Evolutionary conservation across 2,113 vertebrate genomes (phyloP).

Genomic region (Passer domesticus): DNA sequence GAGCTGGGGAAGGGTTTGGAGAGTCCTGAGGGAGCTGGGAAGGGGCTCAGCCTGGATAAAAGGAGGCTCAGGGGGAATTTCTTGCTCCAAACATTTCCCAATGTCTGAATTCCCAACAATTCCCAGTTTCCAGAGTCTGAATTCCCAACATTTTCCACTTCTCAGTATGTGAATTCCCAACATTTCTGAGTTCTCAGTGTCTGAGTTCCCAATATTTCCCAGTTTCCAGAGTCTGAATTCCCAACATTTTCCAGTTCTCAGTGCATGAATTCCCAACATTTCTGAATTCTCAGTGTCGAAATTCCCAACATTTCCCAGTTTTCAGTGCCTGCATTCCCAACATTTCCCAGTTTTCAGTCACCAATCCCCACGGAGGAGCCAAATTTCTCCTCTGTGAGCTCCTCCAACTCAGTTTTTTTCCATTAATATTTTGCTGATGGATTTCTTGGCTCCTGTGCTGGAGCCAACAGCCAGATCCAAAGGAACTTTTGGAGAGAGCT

Average conservation of each 20-base stretch:
- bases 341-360: not conserved
- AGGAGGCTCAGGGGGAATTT: not conserved
- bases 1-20: not conserved
- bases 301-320: not conserved
- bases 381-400: not conserved
- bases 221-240: not conserved
- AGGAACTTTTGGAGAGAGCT: not conserved
- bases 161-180: not conserved
- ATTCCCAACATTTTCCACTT: not conserved
- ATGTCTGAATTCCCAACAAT: not conserved
- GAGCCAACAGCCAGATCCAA: not conserved
- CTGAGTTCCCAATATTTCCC: not conserved
- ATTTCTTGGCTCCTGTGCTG: not conserved
- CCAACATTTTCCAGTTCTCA: not conserved
- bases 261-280: not conserved
- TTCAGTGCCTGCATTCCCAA: not conserved
- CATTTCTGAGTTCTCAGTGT: not conserved
- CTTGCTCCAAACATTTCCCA: not conserved
- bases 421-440: slow-evolving; percentile 14
- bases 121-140: accelerated
- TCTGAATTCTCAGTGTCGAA: not conserved
- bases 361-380: not conserved
- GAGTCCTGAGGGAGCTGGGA: not conserved
- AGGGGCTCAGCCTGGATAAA: not conserved
- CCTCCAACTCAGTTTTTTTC: not conserved